Evolutionary conservation across 2,797 vertebrate species (phyloP).

Genomic region (Arremon aurantiirostris): DNA sequence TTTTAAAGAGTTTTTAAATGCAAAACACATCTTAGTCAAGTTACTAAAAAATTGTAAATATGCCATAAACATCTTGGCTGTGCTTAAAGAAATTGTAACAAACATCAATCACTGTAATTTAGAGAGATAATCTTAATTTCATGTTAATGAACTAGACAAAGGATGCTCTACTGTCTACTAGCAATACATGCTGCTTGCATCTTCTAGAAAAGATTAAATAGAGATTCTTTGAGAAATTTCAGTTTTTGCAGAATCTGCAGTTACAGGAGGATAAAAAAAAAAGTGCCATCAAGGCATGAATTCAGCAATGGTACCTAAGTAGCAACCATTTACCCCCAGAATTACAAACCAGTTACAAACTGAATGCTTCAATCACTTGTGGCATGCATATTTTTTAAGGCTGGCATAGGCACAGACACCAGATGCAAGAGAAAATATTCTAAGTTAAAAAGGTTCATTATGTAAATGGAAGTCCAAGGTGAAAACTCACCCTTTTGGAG

Average conservation of each 20-base stretch:
- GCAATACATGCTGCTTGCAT: background rate
- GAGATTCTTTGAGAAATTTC: background rate
- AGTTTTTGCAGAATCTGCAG: background rate
- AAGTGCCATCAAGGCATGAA: background rate
- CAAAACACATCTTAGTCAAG: background rate
- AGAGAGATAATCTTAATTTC: background rate
- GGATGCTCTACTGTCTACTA: background rate
- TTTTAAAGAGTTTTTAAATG: background rate
- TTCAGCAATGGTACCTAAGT: background rate
- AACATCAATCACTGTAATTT: background rate
- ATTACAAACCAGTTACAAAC: background rate
- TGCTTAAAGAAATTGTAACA: background rate
- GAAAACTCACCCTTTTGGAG: background rate
- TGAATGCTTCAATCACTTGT: background rate
- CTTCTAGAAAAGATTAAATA: background rate
- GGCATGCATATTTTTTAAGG: background rate
- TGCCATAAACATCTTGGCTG: background rate
- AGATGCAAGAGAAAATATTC: background rate
- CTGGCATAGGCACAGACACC: background rate
- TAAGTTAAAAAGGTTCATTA: background rate
- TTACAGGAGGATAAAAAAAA: background rate
- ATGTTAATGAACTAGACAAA: background rate
- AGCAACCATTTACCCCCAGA: rapidly evolving
- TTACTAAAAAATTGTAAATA: background rate
- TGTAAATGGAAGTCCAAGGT: background rate